Base-by-base conservation (phyloP, 92 coral and sea anemone genomes). In the Actinostola sp. region DNA sequence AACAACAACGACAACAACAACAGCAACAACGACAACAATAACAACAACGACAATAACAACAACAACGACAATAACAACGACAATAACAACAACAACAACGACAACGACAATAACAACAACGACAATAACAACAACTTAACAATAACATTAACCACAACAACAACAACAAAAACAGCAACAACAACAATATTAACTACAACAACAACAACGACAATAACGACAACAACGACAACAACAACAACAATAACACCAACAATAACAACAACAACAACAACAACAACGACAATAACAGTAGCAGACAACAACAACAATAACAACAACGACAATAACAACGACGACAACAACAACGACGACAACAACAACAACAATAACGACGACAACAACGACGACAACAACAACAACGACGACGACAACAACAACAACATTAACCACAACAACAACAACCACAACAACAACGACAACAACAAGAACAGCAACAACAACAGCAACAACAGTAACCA, bases 301-400 rank as follows among this genome's bases (percentile, higher is more conserved):
- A 62, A 15, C 39, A 62, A 2, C 41, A 60, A 13, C 34, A 17
- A 17, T 41, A 28, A 30, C 0, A 28, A 12, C 66, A 28, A 0
- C 42, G 13, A 0, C 39, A 32, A 0, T 17, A 60, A 9, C 49
- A 59, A 2, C 2, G n/a, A 15, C 7, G 29, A 2, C 39, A 59
- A 31, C 44, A 27, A 30, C 39, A 30, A 2, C 39, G 6, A 30
- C 44, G 29, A 15, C 66, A 27, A 14, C 42, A 34, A 13, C 68
- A 62, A 11, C 68, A 62, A 23, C 49, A 62, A 23, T 29, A 35
- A 29, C 68, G 20, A 24, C 68, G 15, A 62, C 44, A 34, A 34
- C 67, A 41, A 44, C 35, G 5, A 44, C 33, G 43, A 30, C 36
- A 11, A 17, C 41, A 60, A 15, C 66, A 28, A 60, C 66, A 60